Base-by-base conservation (phyloP, 1,140 invertebrate genomes). In the Drosophila ogumai region DNA sequence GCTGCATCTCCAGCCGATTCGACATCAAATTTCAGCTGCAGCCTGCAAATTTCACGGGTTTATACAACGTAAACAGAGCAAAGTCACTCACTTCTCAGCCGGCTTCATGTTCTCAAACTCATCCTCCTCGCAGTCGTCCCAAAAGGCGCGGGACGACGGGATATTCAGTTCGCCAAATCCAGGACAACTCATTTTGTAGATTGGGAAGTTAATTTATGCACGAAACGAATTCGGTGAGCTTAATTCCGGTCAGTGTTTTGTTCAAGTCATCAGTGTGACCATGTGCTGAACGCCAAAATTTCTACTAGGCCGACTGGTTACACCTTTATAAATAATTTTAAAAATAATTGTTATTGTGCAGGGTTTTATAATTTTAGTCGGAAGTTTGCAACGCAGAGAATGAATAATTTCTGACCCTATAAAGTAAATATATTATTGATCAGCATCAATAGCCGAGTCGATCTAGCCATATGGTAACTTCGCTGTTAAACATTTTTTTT, bases 91-190 rank as follows among this genome's bases (percentile, higher is more conserved):
- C 81, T 81, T 86, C 32, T 79, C 55, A 1, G 69, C 76, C 44
- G 64, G 66, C 38, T 77, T 56, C 3, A 75, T 54, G 54, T 46
- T 85, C 3, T 88, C 80, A 9, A 82, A 73, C 40, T 92, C 91
- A 52, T 91, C 90, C 55, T 92, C 91, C 7, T 92, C 91, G 36
- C 91, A 92, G 22, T 91, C 91, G 60, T 92, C 91, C 91, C 91
- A 92, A 49, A 92, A 92, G 6, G 91, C 91, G 10, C 91, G 73
- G 8, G 91, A 92, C 8, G 91, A 91, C 0, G 91, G 91, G 34
- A 92, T 90, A 36, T 90, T 88, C 9, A 92, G 17, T 75, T 92
- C 91, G 25, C 91, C 91, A 72, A 92, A 92, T 31, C 84, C 85
- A 31, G 90, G 86, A 78, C 90, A 91, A 34, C 79, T 75, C 91